A percentile compares a stretch with the other conserved stretches of the same genome.
Evolutionary conservation across 1,140 invertebrate genomes (phyloP).

Genomic region (Orchestia grillus): DNA sequence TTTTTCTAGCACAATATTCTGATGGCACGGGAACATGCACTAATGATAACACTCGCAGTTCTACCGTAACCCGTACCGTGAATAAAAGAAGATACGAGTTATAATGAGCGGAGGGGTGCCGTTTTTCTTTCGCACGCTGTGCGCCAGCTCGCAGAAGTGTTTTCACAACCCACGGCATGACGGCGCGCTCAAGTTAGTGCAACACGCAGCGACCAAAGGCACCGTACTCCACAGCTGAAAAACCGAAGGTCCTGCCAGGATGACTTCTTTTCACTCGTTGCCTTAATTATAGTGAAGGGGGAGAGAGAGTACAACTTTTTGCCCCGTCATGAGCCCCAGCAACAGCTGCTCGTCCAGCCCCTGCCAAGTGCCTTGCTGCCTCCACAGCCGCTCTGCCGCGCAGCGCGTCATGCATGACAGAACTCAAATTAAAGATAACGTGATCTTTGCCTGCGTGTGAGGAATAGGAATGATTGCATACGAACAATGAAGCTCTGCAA

Average conservation of each 20-base stretch:
- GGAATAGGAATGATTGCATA: background rate
- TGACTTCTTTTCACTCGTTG: background rate
- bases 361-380: background rate
- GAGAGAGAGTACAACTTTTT: background rate
- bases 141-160: background rate
- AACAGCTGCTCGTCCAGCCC: background rate
- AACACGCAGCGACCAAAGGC: background rate
- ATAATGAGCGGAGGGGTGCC: background rate
- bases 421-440: background rate
- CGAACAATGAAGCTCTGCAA: background rate
- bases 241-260: background rate
- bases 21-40: background rate
- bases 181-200: background rate
- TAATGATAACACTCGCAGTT: background rate
- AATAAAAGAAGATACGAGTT: background rate
- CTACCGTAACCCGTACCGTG: background rate
- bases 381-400: too few relatives aligned
- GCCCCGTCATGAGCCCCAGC: too few relatives aligned
- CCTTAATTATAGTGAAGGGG: background rate
- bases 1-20: background rate
- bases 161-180: background rate
- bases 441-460: background rate
- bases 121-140: background rate
- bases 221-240: background rate
- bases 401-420: background rate